Base-by-base conservation (phyloP, 2,113 vertebrate genomes). In the Semicossyphus pulcher region DNA sequence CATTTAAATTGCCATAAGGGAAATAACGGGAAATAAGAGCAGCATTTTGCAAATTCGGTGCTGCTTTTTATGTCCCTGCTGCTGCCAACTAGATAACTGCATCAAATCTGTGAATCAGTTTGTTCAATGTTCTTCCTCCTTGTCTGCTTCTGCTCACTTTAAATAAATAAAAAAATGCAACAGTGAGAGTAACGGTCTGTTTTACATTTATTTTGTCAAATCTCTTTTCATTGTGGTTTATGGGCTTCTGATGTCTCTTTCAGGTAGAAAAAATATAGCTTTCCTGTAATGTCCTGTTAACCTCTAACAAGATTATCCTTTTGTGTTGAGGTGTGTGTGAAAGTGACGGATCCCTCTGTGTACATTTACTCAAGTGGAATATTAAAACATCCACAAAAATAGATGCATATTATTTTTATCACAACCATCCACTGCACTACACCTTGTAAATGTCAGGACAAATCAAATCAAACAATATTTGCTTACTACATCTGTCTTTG, bases 91-190 rank as follows among this genome's bases (percentile, higher is more conserved):
- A 67, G 56, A 69, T 63, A 37, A 39, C 36, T 57, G 45, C 16
- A 67, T 76, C 21, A 10, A 4, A 12, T 69, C 26, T 63, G 53
- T 31, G 2, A 69, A 80, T 32, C 2, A 20, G 0, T 51, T 48
- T 78, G 10, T 69, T 72, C 18, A 0, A 45, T 51, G 48, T 25
- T 26, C 29, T 69, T 49, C 62, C 10, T 71, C 61, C 23, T 52
- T 75, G 23, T 66, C 36, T 23, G 41, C 52, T 76, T 78, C 20
- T 77, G 54, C 39, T 64, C 36, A 72, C 4, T 69, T 73, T 10
- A 41, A 87, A 84, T 84, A 86, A 84, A n/a, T n/a, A n/a, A 87
- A 10, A 45, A 59, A 76, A 64, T 60, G 49, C 69, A 83, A 72
- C 18, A 77, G 7, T 56, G 36, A 65, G 4, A 26, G 7, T 44